Evolutionary conservation across 1,140 invertebrate species (phyloP), one percentile per base, ranked within the genome.

Genomic region (Platyura marginata): DNA sequence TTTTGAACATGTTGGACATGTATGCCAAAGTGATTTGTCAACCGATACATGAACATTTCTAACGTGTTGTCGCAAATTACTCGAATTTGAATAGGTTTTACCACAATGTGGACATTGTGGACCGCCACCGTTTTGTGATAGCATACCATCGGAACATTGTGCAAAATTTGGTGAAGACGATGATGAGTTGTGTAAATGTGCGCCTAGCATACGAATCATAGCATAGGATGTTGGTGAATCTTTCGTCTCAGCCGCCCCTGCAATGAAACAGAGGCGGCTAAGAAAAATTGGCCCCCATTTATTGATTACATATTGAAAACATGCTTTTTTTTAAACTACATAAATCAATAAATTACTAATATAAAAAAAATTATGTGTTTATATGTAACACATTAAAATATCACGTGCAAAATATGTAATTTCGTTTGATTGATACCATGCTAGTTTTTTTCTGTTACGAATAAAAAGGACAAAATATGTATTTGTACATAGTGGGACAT

Each of bases 11-110:
- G 78, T 67, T 60, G 72, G 69, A 62, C 77, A 81, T 49, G 71
- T 69, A 48, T 74, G 74, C 71, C 75, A 78, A 53, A 75, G 74
- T 54, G 78, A 74, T 52, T 72, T 71, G 43, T 75, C 68, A 46
- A 75, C 74, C 60, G 73, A 69, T 50, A 72, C 72, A 64, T 78
- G 76, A 53, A 79, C 74, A 58, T 78, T 78, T 64, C 75, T 72
- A 53, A 79, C 72, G 60, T 81, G 77, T 63, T 77, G 74, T 49
- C 72, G 67, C 45, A 78, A 69, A 62, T 78, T 77, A 62, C 72
- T 74, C 45, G 72, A 71, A 52, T 73, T 75, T 51, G 71, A 76
- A 66, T 75, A 77, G 59, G 70, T 68, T 51, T 73, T 68, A 47
- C 72, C 71, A 65, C 76, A 79, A 61, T 76, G 70, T 45, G 72